These are phyloP conservation scores for Lagocephalus sceleratus DNA, from an alignment of 2,797 vertebrate species.

Conservation along the genomic window DNA sequence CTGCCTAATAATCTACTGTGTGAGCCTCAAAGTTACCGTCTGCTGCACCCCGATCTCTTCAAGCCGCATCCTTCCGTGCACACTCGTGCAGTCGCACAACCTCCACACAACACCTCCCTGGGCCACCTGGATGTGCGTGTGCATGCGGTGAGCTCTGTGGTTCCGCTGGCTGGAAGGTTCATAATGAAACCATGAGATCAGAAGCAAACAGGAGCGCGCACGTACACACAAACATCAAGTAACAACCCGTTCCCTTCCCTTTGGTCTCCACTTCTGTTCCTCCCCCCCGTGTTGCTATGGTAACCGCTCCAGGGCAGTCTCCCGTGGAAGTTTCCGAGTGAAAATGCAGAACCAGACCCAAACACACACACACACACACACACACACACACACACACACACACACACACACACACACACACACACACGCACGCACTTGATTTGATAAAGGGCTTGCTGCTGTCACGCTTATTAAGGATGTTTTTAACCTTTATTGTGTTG, in stretches of 20 bases:
- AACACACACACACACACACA: slow-evolving; percentile 7
- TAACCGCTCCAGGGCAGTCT: slow-evolving; percentile 65
- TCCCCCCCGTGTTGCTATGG: slow-evolving; percentile 61
- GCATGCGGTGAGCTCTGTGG: slow-evolving; percentile 35
- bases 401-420: slow-evolving; percentile 6
- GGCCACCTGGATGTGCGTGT: slow-evolving; percentile 25
- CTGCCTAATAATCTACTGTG: slow-evolving; percentile 51
- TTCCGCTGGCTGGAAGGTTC: slow-evolving; percentile 55
- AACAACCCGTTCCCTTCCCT: slow-evolving; percentile 28
- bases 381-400: slow-evolving; percentile 12
- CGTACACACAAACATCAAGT: slow-evolving; percentile 24
- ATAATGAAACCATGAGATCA: slow-evolving; percentile 61
- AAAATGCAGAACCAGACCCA: slow-evolving; percentile 42
- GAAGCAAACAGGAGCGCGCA: slow-evolving; percentile 17
- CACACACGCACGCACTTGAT: slow-evolving; percentile 16
- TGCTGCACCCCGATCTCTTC: neutral
- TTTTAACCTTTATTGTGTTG: slow-evolving; percentile 54
- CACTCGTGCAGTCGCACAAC: slow-evolving; percentile 36
- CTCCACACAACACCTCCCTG: slow-evolving; percentile 23
- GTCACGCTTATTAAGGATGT: slow-evolving; percentile 59
- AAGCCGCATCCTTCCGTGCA: slow-evolving; percentile 3
- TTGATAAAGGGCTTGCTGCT: slow-evolving; percentile 49
- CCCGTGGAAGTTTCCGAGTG: slow-evolving; percentile 56
- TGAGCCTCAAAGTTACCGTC: slow-evolving; percentile 18
- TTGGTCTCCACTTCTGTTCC: slow-evolving; percentile 45